These are phyloP conservation scores for Anastatus disparis DNA, from an alignment of 1,140 invertebrate species.

Conservation along the genomic window DNA sequence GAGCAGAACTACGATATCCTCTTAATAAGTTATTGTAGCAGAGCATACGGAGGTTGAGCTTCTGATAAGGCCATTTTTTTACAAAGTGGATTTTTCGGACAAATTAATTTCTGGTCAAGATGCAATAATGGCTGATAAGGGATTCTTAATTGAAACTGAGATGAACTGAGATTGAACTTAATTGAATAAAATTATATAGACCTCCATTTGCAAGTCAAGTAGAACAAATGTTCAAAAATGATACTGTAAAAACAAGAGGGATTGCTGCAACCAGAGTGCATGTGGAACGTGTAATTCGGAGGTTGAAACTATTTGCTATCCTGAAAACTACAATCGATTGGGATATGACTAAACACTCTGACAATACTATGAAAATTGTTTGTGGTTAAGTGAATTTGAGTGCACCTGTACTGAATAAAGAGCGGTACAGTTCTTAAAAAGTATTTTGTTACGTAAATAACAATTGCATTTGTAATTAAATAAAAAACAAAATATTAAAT, in stretches of 20 bases:
- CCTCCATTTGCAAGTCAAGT: slow-evolving; percentile 14
- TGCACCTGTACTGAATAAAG: neutral
- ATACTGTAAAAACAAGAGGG: slow-evolving; percentile 47
- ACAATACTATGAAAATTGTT: slow-evolving; percentile 28
- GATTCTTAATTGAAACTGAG: slow-evolving; percentile 41
- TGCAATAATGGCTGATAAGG: slow-evolving; percentile 42
- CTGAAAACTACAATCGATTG: slow-evolving; percentile 34
- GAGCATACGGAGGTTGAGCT: slow-evolving; percentile 49
- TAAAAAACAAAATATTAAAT: too few species aligned
- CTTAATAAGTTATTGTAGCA: slow-evolving; percentile 49
- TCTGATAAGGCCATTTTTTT: slow-evolving; percentile 53
- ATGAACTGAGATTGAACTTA: slow-evolving; percentile 34
- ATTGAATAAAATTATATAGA: slow-evolving; percentile 44
- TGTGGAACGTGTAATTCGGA: slow-evolving; percentile 42
- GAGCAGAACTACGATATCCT: too few species aligned
- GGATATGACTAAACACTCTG: slow-evolving; percentile 1
- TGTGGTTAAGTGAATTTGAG: slow-evolving; percentile 22
- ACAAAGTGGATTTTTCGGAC: slow-evolving; percentile 17
- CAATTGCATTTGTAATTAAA: too few species aligned
- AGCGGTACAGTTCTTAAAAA: too few species aligned
- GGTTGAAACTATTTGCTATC: slow-evolving; percentile 51
- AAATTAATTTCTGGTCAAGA: slow-evolving; percentile 19
- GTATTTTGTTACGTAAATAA: too few species aligned
- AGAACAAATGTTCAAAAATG: slow-evolving; percentile 41
- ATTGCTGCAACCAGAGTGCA: slow-evolving; percentile 46